phyloP scores from a whole-genome alignment of 2,113 vertebrate species.

The Laticauda laticaudata region DNA sequence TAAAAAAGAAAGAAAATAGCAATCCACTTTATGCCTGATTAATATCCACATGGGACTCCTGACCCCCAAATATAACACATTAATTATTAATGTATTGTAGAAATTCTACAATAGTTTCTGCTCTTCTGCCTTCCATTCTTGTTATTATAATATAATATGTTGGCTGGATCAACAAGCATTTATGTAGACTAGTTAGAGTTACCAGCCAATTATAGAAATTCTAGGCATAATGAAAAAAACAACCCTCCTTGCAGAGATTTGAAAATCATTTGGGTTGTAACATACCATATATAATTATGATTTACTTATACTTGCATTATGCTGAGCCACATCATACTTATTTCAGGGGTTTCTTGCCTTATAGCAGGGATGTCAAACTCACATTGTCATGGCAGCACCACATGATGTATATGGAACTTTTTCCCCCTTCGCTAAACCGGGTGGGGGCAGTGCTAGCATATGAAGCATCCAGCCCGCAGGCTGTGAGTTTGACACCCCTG shows the following conservation, averaged over 20 bases:
- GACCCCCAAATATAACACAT: neutral
- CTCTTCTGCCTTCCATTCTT: neutral
- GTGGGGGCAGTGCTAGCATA: no score
- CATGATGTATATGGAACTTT: no score
- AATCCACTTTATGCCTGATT: neutral
- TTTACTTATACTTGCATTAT: neutral
- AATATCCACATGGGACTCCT: neutral
- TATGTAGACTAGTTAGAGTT: neutral
- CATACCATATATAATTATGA: neutral
- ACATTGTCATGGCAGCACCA: no score
- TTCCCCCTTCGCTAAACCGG: no score
- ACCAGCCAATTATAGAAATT: neutral
- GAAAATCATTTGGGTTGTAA: neutral
- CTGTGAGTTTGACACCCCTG: no score
- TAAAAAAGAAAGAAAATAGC: neutral
- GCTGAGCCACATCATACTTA: neutral
- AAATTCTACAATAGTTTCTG: neutral
- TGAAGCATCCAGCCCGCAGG: no score
- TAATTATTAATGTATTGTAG: neutral
- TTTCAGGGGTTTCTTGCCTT: neutral
- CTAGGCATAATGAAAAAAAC: neutral
- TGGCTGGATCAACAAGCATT: neutral
- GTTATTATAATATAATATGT: neutral
- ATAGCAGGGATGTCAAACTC: no score
- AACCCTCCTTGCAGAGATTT: neutral